Conservation (phyloP, 1,140 invertebrate species). For the Saccostrea glomerata region DNA sequence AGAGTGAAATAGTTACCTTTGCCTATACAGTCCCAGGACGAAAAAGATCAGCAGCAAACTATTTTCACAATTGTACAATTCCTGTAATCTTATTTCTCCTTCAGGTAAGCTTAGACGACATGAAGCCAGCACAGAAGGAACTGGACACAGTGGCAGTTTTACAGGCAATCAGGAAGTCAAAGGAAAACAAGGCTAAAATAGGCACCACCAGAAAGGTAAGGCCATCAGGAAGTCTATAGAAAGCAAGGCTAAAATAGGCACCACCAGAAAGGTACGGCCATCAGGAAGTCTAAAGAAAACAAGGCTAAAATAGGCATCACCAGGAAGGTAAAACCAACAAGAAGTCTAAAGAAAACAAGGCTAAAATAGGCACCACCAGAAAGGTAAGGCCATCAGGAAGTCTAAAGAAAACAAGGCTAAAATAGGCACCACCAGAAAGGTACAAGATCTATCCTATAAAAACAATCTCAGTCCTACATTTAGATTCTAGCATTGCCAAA, state of each 20-base stretch:
- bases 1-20: too few species aligned
- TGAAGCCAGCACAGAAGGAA: constrained; percentile 91
- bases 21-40: too few species aligned
- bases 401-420: constrained; percentile 82
- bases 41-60: too few species aligned
- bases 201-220: constrained; percentile 77
- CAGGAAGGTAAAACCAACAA: too few species aligned
- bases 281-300: constrained; percentile 86
- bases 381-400: constrained; percentile 90
- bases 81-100: neutral
- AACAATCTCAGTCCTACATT: too few species aligned
- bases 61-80: too few species aligned
- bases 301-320: constrained; percentile 64
- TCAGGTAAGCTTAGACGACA: constrained; percentile 88
- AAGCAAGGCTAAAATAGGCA: constrained; percentile 74
- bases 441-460: constrained; percentile 24
- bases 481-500: too few species aligned
- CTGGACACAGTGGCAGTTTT: constrained; percentile 93
- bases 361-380: constrained; percentile 58
- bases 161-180: constrained; percentile 88
- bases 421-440: constrained; percentile 64
- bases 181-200: constrained; percentile 80
- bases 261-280: too few species aligned
- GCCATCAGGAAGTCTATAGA: constrained; percentile 88
- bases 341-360: constrained; percentile 83